A percentile compares a stretch with the other conserved stretches of the same genome.
phyloP scores from a whole-genome alignment of 2,888 invertebrate species.

The Tenthredo mesomela region DNA sequence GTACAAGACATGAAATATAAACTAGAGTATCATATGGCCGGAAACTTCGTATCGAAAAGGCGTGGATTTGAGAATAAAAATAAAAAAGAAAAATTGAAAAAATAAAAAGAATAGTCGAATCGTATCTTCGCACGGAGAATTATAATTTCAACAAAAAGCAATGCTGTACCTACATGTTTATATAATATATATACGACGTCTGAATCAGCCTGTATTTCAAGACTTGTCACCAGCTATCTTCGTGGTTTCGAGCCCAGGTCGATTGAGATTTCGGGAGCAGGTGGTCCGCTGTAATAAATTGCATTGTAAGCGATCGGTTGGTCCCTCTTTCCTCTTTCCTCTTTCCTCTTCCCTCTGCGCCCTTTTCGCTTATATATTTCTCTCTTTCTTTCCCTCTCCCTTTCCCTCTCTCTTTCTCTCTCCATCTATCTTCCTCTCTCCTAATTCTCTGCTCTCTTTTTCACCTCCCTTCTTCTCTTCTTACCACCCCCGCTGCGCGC shows the following conservation, averaged over 20 bases:
- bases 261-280: conserved; percentile 74
- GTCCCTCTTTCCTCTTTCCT: conserved; percentile 10
- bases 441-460: conserved; percentile 48
- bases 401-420: conserved; percentile 33
- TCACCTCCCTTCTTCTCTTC: conserved; percentile 22
- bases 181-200: conserved; percentile 7
- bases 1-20: neutral
- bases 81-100: too few species aligned
- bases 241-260: conserved; percentile 48
- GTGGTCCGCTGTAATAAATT: conserved; percentile 74
- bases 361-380: conserved; percentile 46
- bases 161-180: neutral
- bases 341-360: neutral
- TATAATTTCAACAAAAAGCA: neutral
- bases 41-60: too few species aligned
- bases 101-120: too few species aligned
- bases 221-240: conserved; percentile 35
- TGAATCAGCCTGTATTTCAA: conserved; percentile 33
- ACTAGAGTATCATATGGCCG: neutral
- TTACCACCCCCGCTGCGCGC: conserved; percentile 58
- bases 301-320: conserved; percentile 72
- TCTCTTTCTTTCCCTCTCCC: conserved; percentile 8
- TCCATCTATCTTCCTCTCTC: conserved; percentile 50
- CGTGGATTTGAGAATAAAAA: too few species aligned
- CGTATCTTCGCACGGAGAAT: neutral